A percentile compares a stretch with the other conserved stretches of the same genome.
phyloP scores from a whole-genome alignment of 2,888 invertebrate genomes.

The Saturnia japonica region DNA sequence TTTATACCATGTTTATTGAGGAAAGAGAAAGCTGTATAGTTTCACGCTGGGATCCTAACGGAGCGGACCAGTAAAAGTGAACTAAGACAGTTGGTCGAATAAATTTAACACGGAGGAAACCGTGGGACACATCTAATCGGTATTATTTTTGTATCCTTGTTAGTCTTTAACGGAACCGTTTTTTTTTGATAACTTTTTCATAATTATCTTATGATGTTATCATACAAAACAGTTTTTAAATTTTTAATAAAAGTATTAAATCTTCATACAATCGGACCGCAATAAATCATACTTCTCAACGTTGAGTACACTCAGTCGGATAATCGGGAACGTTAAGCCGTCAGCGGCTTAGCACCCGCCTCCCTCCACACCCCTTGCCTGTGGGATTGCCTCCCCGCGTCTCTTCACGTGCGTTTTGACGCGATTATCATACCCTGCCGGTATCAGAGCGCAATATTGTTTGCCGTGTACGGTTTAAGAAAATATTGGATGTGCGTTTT shows the following conservation, averaged over 20 bases:
- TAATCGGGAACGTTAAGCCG: constrained; percentile 78
- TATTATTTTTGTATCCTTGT: no score
- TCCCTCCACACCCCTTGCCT: constrained; percentile 24
- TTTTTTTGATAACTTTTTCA: no score
- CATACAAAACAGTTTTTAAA: neutral
- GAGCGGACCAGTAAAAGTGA: no score
- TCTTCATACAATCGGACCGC: constrained; percentile 43
- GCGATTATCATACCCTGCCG: constrained; percentile 80
- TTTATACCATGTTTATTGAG: no score
- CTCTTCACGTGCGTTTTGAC: constrained; percentile 82
- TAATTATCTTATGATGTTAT: neutral
- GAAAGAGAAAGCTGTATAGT: no score
- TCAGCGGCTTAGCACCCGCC: constrained; percentile 67
- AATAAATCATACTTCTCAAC: constrained; percentile 64
- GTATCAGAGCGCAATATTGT: constrained; percentile 80
- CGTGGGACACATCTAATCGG: no score
- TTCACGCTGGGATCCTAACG: no score
- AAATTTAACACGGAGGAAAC: no score
- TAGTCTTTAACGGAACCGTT: no score
- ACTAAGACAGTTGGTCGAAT: no score
- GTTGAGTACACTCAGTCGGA: constrained; percentile 68
- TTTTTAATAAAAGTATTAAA: constrained; percentile 34
- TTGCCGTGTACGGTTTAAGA: constrained; percentile 43
- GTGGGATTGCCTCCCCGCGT: constrained; percentile 40
- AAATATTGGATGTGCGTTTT: constrained; percentile 40